Base-by-base conservation (phyloP, 2,888 invertebrate species). In the Geophilus truncorum region DNA sequence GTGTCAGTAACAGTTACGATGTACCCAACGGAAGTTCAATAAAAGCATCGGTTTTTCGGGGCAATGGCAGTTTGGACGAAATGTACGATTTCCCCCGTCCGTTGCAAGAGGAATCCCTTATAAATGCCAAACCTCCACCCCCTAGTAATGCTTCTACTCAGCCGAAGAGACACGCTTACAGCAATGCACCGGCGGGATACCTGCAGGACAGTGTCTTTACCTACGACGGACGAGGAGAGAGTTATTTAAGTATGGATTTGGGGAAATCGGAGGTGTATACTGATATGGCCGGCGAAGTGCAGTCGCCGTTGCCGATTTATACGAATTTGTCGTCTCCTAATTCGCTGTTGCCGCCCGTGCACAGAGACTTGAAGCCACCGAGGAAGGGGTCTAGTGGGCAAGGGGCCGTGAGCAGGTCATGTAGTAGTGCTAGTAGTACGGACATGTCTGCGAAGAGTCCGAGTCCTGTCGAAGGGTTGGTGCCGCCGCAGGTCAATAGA, bases 321-420 rank as follows among this genome's bases (percentile, higher is more conserved):
- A 90, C 90, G 5, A 91, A 91, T 86, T 86, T 91, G 79, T 90
- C 90, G 34, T 91, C 90, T 85, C 91, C 90, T 1, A 86, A 86
- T 82, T 36, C 32, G 30, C 80, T 36, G 80, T 87, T 15, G 86
- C 86, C 91, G 81, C 93, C 94, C 62, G 94, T 96, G 30, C 93
- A 95, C 86, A 90, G 95, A 79, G 92, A 92, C 70, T 88, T 95
- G 51, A 95, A 95, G 87, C 95, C 95, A 18, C 90, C 90, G 15
- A 88, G 90, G 80, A 90, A 90, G 84, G 84, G 75, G 2, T 82
- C 81, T n/a, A 83, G 80, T 78, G 81, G 25, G 1, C 23, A 28
- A 1, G 30, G 18, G 1, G 80, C 34, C 80, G 78, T 82, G 81
- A 70, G 81, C 40, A 23, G 76, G 25, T 79, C 76, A 3, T 79